Conservation (phyloP, 2,113 vertebrate species). For the Ornithorhynchus anatinus region DNA sequence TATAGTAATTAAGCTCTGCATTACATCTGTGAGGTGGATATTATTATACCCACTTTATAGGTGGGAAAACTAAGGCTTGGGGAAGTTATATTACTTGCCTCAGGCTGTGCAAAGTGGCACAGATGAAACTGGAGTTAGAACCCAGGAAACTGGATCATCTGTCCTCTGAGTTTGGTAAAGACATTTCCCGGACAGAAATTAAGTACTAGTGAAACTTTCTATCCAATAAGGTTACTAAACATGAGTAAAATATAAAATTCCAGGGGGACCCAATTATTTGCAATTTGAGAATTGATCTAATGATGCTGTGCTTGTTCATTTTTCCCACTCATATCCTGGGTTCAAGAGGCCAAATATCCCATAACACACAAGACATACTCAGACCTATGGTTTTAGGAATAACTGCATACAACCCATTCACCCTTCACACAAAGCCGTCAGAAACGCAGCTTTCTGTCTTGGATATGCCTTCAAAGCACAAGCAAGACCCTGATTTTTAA, state of each 20-base stretch:
- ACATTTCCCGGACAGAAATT: not conserved
- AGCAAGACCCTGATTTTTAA: too few relatives aligned
- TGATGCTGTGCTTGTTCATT: not conserved
- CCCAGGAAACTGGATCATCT: not conserved
- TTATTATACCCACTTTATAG: slow-evolving; percentile 39
- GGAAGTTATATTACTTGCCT: slow-evolving; percentile 24
- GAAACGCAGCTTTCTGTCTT: too few relatives aligned
- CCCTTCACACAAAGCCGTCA: too few relatives aligned
- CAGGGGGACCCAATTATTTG: not conserved
- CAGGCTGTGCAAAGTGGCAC: slow-evolving; percentile 47
- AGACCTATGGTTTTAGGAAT: too few relatives aligned
- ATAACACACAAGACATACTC: too few relatives aligned
- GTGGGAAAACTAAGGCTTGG: slow-evolving; percentile 30
- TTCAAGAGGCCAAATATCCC: too few relatives aligned
- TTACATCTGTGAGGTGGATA: slow-evolving; percentile 15
- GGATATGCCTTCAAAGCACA: too few relatives aligned
- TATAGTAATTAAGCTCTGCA: slow-evolving; percentile 30
- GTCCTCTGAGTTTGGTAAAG: not conserved
- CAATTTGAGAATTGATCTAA: not conserved
- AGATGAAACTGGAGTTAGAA: slow-evolving; percentile 31
- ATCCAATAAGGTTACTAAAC: too few relatives aligned
- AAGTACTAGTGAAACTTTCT: not conserved
- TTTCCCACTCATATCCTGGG: not conserved
- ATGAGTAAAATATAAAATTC: not conserved
- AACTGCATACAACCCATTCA: too few relatives aligned